Percentiles rank a stretch among this genome's conserved stretches.
Conservation (phyloP, 2,888 invertebrate species). For the Epirrhoe alternata region DNA sequence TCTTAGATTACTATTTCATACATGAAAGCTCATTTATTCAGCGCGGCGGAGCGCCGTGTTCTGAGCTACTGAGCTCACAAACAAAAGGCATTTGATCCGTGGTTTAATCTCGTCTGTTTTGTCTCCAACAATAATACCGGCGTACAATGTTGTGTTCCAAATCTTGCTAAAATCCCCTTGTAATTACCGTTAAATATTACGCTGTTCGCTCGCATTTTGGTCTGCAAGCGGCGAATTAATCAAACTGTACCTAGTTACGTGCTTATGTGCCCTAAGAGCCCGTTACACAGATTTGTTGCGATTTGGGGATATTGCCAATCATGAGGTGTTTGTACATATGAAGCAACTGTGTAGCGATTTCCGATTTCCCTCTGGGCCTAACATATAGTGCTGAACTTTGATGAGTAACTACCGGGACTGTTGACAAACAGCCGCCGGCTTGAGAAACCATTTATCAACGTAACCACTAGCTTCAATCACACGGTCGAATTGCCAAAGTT, state of each 20-base stretch:
- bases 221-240: constrained; percentile 39
- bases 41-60: constrained; percentile 55
- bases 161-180: constrained; percentile 40
- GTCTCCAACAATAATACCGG: constrained; percentile 38
- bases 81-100: constrained; percentile 44
- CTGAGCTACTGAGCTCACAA: constrained; percentile 38
- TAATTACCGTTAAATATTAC: constrained; percentile 45
- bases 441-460: not conserved
- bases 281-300: constrained; percentile 47
- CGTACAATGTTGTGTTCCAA: constrained; percentile 40
- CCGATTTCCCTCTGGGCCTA: constrained; percentile 36
- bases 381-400: constrained; percentile 11
- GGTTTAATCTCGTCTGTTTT: constrained; percentile 44
- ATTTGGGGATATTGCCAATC: constrained; percentile 42
- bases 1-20: constrained; percentile 39
- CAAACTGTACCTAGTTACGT: constrained; percentile 22
- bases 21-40: constrained; percentile 53
- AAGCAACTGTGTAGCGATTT: constrained; percentile 23
- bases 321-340: constrained; percentile 24
- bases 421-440: constrained; percentile 15
- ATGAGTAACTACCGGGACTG: constrained; percentile 15
- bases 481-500: constrained; percentile 27
- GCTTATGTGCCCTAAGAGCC: constrained; percentile 39
- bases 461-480: constrained; percentile 8
- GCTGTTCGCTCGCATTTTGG: constrained; percentile 36